Conservation (phyloP, 2,797 vertebrate genomes). For the Propithecus deckenii region DNA sequence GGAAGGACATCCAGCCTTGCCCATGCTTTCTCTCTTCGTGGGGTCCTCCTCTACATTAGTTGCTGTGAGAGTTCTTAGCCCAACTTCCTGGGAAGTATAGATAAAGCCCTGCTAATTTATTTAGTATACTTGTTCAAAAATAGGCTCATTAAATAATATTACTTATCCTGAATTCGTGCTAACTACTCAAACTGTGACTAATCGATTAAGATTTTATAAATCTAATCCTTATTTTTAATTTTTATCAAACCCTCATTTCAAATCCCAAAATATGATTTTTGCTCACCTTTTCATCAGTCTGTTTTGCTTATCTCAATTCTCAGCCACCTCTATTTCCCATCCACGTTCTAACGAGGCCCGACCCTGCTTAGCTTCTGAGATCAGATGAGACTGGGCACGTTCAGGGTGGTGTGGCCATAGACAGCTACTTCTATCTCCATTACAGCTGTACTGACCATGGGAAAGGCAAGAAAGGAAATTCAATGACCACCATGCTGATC, state of each 20-base stretch:
- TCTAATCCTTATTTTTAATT: background rate
- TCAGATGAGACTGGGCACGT: too few species aligned
- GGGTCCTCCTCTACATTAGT: background rate
- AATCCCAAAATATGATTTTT: too few species aligned
- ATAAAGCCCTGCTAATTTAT: background rate
- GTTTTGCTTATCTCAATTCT: too few species aligned
- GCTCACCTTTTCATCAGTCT: too few species aligned
- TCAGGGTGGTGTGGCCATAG: too few species aligned
- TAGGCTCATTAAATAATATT: background rate
- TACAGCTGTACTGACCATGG: background rate
- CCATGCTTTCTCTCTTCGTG: fast-evolving
- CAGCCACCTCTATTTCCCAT: background rate
- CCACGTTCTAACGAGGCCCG: background rate
- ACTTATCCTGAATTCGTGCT: background rate
- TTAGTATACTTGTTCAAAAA: background rate
- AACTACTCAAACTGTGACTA: background rate
- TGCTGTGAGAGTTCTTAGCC: background rate
- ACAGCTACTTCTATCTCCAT: background rate
- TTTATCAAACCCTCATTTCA: too few species aligned
- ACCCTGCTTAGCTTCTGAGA: too few species aligned
- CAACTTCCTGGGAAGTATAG: background rate
- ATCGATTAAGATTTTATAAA: background rate
- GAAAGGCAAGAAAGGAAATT: background rate
- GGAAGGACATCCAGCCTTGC: background rate
- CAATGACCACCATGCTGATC: background rate